These are phyloP conservation scores for Chydorus sphaericus DNA, from an alignment of 2,888 invertebrate genomes.

Conservation along the genomic window DNA sequence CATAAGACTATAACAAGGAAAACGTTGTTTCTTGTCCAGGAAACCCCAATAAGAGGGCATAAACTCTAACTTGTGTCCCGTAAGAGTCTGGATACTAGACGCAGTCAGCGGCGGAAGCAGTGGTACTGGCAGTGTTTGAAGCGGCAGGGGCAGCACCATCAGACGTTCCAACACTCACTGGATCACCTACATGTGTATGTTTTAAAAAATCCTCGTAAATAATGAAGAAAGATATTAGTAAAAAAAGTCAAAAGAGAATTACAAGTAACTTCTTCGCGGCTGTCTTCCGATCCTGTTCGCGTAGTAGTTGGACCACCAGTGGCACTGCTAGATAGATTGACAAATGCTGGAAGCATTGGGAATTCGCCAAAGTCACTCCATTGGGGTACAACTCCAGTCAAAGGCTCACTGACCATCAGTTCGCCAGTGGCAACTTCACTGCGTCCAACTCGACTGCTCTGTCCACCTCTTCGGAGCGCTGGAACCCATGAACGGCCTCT, in stretches of 20 bases:
- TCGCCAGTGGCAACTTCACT: background rate
- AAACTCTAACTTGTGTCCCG: conserved; percentile 41
- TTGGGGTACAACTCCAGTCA: background rate
- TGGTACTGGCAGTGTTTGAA: conserved; percentile 1
- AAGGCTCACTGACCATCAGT: background rate
- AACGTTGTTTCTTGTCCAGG: too few relatives aligned
- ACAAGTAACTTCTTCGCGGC: background rate
- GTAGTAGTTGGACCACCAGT: too few relatives aligned
- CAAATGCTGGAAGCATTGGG: background rate
- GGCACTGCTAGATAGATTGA: background rate
- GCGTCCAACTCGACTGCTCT: background rate
- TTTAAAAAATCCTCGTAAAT: background rate
- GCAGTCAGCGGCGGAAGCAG: conserved; percentile 15
- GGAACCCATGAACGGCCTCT: conserved; percentile 41
- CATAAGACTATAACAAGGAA: too few relatives aligned
- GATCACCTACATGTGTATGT: background rate
- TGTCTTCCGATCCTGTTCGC: background rate
- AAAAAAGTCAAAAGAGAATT: too few relatives aligned
- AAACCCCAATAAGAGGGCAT: too few relatives aligned
- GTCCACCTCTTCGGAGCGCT: background rate
- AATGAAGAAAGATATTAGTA: background rate
- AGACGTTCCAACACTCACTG: conserved; percentile 9
- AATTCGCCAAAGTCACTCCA: conserved; percentile 4
- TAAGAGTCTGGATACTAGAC: conserved; percentile 56
- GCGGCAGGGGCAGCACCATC: too few relatives aligned